Percentiles rank a stretch among this genome's conserved stretches.
Conservation (phyloP, 2,113 vertebrate genomes). For the Tamias sibiricus region DNA sequence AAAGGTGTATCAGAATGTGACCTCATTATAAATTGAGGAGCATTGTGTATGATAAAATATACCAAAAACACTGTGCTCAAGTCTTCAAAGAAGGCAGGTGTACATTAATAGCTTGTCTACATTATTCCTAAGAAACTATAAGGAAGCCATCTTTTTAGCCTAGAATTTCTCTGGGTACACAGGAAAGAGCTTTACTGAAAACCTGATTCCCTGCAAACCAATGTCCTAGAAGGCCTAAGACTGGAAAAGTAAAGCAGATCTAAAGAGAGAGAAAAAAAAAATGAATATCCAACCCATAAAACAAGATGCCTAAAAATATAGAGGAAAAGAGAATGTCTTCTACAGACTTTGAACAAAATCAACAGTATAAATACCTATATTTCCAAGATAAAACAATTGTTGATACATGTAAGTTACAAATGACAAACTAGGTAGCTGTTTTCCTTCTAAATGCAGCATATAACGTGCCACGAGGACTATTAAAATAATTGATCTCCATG, state of each 20-base stretch:
- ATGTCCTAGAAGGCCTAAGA: not conserved
- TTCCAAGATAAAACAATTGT: not conserved
- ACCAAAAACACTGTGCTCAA: not conserved
- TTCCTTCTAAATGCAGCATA: not conserved
- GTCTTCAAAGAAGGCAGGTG: not conserved
- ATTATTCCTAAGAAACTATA: not conserved
- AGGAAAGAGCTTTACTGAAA: not conserved
- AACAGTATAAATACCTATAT: not conserved
- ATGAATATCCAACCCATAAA: not conserved
- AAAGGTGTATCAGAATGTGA: not conserved
- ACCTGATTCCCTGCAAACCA: too few relatives aligned
- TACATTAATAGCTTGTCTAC: not conserved
- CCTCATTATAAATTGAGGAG: not conserved
- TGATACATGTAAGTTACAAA: not conserved
- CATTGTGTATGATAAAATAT: not conserved
- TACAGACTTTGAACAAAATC: not conserved
- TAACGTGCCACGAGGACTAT: not conserved
- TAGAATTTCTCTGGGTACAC: not conserved
- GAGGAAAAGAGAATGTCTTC: not conserved
- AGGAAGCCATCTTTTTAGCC: not conserved
- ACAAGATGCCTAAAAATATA: not conserved
- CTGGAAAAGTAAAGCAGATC: not conserved
- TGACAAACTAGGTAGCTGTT: not conserved
- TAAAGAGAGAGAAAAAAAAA: conserved; percentile 7
- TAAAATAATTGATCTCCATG: not conserved